phyloP scores from a whole-genome alignment of 1,140 invertebrate species.

The Leptopilina clavipes region DNA sequence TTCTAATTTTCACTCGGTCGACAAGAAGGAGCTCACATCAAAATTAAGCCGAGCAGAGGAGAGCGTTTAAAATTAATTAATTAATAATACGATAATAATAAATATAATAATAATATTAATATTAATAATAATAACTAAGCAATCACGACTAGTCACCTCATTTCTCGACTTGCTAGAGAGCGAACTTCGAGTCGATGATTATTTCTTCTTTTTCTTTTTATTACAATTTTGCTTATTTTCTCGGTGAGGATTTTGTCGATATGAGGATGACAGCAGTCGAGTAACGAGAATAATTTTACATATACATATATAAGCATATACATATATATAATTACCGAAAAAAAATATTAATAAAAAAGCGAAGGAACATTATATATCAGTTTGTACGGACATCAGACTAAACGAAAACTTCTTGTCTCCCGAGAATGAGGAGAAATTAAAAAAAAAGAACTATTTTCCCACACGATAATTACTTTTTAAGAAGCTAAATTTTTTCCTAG shows the following conservation, averaged over 20 bases:
- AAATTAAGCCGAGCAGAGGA: neutral
- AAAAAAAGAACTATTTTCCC: neutral
- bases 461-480: neutral
- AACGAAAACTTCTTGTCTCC: conserved; percentile 14
- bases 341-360: neutral
- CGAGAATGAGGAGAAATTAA: neutral
- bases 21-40: conserved; percentile 2
- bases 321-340: neutral
- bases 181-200: conserved; percentile 20
- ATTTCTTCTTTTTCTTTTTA: too few relatives aligned
- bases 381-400: conserved; percentile 10
- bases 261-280: conserved; percentile 9
- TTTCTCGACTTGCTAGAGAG: conserved; percentile 26
- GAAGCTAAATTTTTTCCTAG: neutral
- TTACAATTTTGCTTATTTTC: neutral
- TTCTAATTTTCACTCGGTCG: conserved; percentile 1
- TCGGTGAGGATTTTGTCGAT: conserved; percentile 15
- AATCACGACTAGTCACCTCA: conserved; percentile 21
- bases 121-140: conserved; percentile 19
- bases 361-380: neutral
- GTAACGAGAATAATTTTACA: conserved; percentile 18
- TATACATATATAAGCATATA: too few relatives aligned
- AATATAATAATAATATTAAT: neutral
- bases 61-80: conserved; percentile 23
- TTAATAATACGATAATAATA: conserved; percentile 16